These are phyloP conservation scores for Corapipo altera DNA, from an alignment of 2,113 vertebrate species.

Conservation along the genomic window DNA sequence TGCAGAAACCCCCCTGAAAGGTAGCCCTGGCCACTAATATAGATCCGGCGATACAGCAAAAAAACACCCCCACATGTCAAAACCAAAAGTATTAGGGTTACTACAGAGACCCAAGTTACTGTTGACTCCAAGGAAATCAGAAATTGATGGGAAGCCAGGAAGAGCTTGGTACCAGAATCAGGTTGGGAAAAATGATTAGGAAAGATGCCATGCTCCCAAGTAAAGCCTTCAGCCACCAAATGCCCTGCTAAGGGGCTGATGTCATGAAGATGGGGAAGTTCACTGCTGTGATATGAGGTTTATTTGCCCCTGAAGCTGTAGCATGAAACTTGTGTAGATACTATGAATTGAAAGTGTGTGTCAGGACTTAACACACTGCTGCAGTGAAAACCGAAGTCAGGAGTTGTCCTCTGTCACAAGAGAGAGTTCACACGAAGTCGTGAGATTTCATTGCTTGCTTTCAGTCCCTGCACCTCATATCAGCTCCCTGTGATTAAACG, in stretches of 20 bases:
- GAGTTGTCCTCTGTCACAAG: neutral
- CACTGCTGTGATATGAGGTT: neutral
- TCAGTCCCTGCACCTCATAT: neutral
- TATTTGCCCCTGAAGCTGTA: neutral
- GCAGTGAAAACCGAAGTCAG: neutral
- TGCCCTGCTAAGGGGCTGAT: neutral
- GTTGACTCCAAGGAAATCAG: neutral
- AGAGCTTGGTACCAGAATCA: neutral
- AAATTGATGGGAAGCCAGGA: neutral
- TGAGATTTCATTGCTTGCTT: neutral
- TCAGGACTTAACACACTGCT: neutral
- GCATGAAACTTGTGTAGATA: neutral
- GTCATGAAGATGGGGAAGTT: neutral
- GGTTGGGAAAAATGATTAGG: neutral
- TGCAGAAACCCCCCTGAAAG: neutral
- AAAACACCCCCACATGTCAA: neutral
- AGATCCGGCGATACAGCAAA: neutral
- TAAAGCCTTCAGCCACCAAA: neutral
- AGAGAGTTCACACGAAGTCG: neutral
- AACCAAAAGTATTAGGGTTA: neutral
- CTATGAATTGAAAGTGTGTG: neutral
- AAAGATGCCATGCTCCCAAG: fast-evolving
- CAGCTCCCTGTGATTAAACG: neutral
- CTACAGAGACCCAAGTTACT: neutral
- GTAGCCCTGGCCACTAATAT: neutral